Conservation (phyloP, 2,797 vertebrate genomes). For the Eupleurogrammus muticus region DNA sequence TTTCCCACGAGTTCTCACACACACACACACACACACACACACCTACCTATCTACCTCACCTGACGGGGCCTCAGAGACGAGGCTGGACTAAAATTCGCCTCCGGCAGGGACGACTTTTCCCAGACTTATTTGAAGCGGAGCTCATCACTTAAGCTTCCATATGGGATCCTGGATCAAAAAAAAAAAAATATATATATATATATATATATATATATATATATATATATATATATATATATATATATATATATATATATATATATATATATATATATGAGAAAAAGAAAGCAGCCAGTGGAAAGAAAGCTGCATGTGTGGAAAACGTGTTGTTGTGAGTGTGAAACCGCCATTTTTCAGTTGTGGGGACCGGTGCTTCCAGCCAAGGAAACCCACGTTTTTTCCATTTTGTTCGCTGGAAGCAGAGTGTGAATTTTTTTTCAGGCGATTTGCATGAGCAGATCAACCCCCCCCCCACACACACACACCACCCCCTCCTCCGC, state of each 20-base stretch:
- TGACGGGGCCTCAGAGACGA: slow-evolving; percentile 50
- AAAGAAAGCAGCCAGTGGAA: slow-evolving; percentile 53
- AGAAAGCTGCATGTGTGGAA: slow-evolving; percentile 22
- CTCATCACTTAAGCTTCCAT: slow-evolving; percentile 64
- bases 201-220: too few relatives aligned
- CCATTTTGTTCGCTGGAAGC: slow-evolving; percentile 78
- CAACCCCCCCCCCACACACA: too few relatives aligned
- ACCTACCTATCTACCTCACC: slow-evolving; percentile 57
- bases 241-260: too few relatives aligned
- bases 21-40: slow-evolving; percentile 21
- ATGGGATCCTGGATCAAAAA: slow-evolving; percentile 68
- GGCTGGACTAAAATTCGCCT: slow-evolving; percentile 63
- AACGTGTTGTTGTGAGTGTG: too few relatives aligned
- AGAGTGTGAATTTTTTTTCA: slow-evolving; percentile 75
- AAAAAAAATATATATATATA: too few relatives aligned
- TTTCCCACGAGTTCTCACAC: slow-evolving; percentile 25
- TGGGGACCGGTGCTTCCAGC: slow-evolving; percentile 59
- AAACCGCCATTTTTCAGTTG: too few relatives aligned
- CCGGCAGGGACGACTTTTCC: slow-evolving; percentile 69
- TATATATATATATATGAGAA: too few relatives aligned
- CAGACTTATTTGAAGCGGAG: slow-evolving; percentile 62
- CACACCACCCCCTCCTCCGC: too few relatives aligned
- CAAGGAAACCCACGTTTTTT: slow-evolving; percentile 69
- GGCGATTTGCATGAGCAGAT: slow-evolving; percentile 85
- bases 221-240: too few relatives aligned